These are phyloP conservation scores for Rhinichthys osculus DNA, from an alignment of 2,797 vertebrate species.

Conservation along the genomic window DNA sequence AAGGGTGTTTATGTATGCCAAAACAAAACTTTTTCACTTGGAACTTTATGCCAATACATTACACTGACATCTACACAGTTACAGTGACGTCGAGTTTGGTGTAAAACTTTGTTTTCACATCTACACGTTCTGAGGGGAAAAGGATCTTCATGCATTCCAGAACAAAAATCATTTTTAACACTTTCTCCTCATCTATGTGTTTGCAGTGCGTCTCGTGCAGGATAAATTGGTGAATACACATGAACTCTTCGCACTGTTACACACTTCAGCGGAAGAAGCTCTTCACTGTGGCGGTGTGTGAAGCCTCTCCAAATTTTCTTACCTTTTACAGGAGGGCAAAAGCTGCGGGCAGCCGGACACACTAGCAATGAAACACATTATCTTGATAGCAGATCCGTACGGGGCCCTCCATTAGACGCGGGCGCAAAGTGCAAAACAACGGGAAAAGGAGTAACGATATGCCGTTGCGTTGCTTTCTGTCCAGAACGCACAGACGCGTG, in stretches of 20 bases:
- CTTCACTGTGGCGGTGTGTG: neutral
- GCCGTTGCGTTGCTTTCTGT: slow-evolving; percentile 13
- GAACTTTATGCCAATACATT: neutral
- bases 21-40: neutral
- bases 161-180: neutral
- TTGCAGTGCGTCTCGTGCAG: slow-evolving; percentile 1
- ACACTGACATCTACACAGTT: neutral
- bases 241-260: neutral
- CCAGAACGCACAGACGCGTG: slow-evolving; percentile 1
- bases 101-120: neutral
- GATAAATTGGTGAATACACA: neutral
- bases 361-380: slow-evolving; percentile 75
- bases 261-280: neutral
- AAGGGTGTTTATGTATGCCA: neutral
- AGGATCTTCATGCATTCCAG: neutral
- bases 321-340: slow-evolving; percentile 78
- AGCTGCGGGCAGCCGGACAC: slow-evolving; percentile 66
- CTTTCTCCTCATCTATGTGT: neutral
- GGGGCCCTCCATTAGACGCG: slow-evolving; percentile 83
- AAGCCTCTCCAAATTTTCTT: slow-evolving; percentile 62
- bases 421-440: slow-evolving; percentile 69
- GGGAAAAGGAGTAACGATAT: slow-evolving; percentile 47
- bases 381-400: slow-evolving; percentile 78
- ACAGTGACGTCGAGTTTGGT: neutral
- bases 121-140: neutral